Base-by-base conservation (phyloP, 2,888 invertebrate species). In the Tholera decimalis region DNA sequence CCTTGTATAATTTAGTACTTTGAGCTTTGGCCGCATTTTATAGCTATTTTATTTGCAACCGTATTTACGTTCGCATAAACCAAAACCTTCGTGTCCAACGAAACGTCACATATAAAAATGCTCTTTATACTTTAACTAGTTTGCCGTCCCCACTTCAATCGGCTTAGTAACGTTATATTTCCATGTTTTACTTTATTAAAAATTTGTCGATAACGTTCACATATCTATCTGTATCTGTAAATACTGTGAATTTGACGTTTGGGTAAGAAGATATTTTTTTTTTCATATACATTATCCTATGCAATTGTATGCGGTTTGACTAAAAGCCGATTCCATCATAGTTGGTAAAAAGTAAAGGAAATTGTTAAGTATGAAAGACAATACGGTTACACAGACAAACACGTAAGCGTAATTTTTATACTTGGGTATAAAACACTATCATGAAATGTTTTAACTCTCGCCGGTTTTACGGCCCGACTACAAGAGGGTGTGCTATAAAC, bases 401-500 rank as follows among this genome's bases (percentile, higher is more conserved):
- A 28, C 1, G 6, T 2, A 6, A 18, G 28, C 11, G 6, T n/a
- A 18, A n/a, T 28, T 47, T 18, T 46, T 46, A 28, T 28, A 41
- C 2, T 11, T 11, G 9, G 20, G 4, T 3, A 20, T 6, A 47
- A 56, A 73, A 46, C 51, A 53, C 39, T 50, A 33, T 56, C 33
- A 18, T 43, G 9, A 53, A 56, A 73, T 53, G 46, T 58, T 54
- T 35, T 46, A 41, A 50, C 24, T 43, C 15, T 20, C 73, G 66
- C 64, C 28, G 11, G 24, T 64, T 77, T 74, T 54, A 78, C 58
- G 57, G 71, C 67, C 54, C 55, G 3, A 41, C 73, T 57, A 54
- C 59, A 66, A 79, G 74, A 77, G 76, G 73, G 77, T 77, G 68
- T 67, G 67, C 80, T 65, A 77, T 81, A 82, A 82, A 82, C 75